These are phyloP conservation scores for Hemibagrus guttatus DNA, from an alignment of 2,797 vertebrate genomes.

Conservation along the genomic window DNA sequence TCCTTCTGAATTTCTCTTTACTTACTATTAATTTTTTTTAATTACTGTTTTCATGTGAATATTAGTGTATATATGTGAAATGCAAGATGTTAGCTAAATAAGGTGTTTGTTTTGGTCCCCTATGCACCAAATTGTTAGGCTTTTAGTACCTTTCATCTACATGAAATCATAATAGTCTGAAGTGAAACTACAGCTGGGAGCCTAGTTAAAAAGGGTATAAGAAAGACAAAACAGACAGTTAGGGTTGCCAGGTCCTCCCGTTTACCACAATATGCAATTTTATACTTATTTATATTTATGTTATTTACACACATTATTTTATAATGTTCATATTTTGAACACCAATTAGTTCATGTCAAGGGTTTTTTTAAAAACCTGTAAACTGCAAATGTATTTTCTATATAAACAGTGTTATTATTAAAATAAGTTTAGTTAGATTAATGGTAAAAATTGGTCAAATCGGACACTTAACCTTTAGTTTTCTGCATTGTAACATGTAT, in stretches of 20 bases:
- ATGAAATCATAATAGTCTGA: background rate
- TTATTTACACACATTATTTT: background rate
- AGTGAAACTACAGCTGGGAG: background rate
- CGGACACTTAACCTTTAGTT: background rate
- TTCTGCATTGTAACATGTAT: background rate
- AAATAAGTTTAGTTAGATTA: background rate
- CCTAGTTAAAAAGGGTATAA: background rate
- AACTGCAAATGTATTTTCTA: background rate
- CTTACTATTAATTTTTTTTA: background rate
- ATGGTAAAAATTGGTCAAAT: background rate
- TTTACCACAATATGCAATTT: background rate
- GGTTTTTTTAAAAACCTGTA: background rate
- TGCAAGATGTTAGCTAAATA: background rate
- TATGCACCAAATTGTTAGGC: background rate
- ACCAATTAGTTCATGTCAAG: background rate
- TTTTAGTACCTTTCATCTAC: background rate
- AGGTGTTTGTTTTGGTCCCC: background rate
- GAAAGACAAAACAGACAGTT: background rate
- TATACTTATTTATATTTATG: background rate
- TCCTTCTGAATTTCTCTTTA: background rate
- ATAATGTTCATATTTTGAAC: background rate
- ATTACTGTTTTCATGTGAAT: background rate
- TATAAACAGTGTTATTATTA: background rate
- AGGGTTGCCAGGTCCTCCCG: background rate
- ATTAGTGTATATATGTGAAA: background rate